Evolutionary conservation across 2,797 vertebrate genomes (phyloP).

Genomic region (Sphaeramia orbicularis): DNA sequence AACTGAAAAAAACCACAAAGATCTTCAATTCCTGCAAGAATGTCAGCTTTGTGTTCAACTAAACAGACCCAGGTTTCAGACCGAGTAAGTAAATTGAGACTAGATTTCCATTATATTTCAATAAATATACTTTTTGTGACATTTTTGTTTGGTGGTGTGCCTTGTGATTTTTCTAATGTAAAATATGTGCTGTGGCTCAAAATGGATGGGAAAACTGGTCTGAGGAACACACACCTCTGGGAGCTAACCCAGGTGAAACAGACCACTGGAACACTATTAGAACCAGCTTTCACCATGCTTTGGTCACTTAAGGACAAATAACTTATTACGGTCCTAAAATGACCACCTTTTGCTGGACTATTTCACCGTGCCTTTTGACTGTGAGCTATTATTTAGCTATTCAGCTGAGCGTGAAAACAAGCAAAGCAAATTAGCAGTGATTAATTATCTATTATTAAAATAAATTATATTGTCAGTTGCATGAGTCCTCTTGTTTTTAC

Average conservation of each 20-base stretch:
- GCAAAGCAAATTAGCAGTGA: conserved; percentile 52
- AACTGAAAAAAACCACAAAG: too few species aligned
- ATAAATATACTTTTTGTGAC: too few species aligned
- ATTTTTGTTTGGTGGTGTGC: too few species aligned
- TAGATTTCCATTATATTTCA: too few species aligned
- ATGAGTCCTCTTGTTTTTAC: conserved; percentile 58
- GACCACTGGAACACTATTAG: conserved; percentile 3
- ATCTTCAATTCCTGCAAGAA: too few species aligned
- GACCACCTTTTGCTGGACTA: conserved; percentile 19
- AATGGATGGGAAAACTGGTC: too few species aligned
- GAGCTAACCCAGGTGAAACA: background rate
- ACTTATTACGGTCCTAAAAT: background rate
- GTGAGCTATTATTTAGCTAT: conserved; percentile 20
- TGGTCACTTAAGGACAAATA: background rate
- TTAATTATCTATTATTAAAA: conserved; percentile 60
- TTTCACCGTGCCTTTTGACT: conserved; percentile 33
- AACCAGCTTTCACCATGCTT: background rate
- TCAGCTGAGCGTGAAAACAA: conserved; percentile 51
- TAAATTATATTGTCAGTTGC: conserved; percentile 55
- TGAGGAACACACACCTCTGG: background rate
- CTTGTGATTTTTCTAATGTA: too few species aligned
- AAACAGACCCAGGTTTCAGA: too few species aligned
- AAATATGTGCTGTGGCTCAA: too few species aligned
- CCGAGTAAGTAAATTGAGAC: too few species aligned
- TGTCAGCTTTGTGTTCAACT: too few species aligned